A percentile compares a stretch with the other conserved stretches of the same genome.
phyloP scores from a whole-genome alignment of 2,888 invertebrate species.

The Agonopterix heracliana region DNA sequence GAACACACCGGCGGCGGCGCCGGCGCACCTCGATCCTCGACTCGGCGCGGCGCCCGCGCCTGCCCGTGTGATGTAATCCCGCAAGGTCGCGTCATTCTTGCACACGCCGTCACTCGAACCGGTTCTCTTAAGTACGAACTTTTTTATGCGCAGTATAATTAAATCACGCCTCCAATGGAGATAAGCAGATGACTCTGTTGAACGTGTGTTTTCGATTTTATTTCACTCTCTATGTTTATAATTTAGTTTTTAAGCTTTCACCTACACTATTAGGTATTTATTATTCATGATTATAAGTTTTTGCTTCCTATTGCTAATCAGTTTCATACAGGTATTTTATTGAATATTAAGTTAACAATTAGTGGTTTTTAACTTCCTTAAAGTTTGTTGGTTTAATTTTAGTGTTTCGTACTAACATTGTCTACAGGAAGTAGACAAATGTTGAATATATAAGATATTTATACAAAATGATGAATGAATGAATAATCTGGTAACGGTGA shows the following conservation, averaged over 20 bases:
- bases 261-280: background rate
- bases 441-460: too few species aligned
- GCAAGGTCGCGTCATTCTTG: conserved; percentile 35
- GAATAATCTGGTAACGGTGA: too few species aligned
- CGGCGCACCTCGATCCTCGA: conserved; percentile 13
- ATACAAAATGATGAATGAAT: too few species aligned
- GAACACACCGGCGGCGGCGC: conserved; percentile 7
- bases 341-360: too few species aligned
- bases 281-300: too few species aligned
- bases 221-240: background rate
- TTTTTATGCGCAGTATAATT: conserved; percentile 10
- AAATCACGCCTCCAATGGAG: background rate
- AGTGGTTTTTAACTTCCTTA: too few species aligned
- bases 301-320: too few species aligned
- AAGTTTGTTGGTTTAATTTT: too few species aligned
- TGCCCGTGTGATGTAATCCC: conserved; percentile 29
- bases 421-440: too few species aligned
- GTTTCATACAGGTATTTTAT: too few species aligned
- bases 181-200: background rate
- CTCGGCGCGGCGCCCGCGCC: conserved; percentile 7
- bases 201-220: background rate
- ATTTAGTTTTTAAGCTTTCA: background rate
- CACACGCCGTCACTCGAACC: conserved; percentile 27
- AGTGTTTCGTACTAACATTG: too few species aligned
- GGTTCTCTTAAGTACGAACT: conserved; percentile 19